Percentiles rank a stretch among this genome's conserved stretches.
These are phyloP conservation scores for Sinocyclocheilus anshuiensis DNA, from an alignment of 2,113 vertebrate genomes.

Conservation along the genomic window DNA sequence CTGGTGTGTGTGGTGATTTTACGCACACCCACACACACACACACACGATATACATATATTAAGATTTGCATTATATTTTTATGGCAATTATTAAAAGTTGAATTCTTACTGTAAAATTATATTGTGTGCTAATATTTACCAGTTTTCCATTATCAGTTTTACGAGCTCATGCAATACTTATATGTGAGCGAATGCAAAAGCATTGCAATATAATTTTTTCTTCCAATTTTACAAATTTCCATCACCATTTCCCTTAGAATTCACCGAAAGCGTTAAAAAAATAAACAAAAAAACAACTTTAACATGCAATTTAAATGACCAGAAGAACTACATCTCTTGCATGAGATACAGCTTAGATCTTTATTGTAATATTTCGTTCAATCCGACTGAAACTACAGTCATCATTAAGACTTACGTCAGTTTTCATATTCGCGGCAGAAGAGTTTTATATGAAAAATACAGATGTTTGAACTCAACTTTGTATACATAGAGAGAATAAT, in stretches of 20 bases:
- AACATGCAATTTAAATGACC: not conserved
- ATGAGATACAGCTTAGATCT: slow-evolving; percentile 1
- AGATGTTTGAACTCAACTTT: slow-evolving; percentile 54
- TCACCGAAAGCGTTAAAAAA: not conserved
- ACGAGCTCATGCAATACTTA: no score
- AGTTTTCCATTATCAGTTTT: not conserved
- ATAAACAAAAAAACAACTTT: not conserved
- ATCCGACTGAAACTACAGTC: slow-evolving; percentile 23
- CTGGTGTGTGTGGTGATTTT: no score
- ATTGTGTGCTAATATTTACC: not conserved
- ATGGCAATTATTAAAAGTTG: no score
- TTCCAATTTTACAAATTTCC: not conserved
- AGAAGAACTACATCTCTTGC: not conserved
- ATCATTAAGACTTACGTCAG: slow-evolving; percentile 51
- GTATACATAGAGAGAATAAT: slow-evolving; percentile 21
- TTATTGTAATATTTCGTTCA: slow-evolving; percentile 33
- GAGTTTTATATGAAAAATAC: slow-evolving; percentile 66
- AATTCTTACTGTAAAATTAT: no score
- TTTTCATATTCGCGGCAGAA: slow-evolving; percentile 56
- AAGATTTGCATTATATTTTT: not conserved
- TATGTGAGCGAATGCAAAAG: not conserved
- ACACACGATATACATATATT: not conserved
- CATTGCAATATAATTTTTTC: not conserved
- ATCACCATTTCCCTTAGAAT: not conserved
- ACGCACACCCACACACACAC: no score